Evolutionary conservation across 1,140 invertebrate genomes (phyloP), one percentile per base, ranked within the genome.

Genomic region (Galleria mellonella): DNA sequence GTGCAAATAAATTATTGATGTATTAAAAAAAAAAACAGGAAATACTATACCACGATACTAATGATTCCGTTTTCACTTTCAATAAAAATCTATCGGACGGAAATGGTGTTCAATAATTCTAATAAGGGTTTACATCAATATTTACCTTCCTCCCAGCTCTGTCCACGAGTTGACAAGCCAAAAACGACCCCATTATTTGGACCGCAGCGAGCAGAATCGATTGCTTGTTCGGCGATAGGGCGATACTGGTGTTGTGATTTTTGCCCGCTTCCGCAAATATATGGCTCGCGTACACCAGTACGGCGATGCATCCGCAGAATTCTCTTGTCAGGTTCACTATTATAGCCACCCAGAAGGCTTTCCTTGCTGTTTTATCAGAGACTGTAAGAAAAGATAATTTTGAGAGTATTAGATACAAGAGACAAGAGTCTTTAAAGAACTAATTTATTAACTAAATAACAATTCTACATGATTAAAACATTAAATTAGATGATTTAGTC

Each of bases 291-390:
- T 81, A 84, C 0, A 84, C 76, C 35, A 84, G 44, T 0, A 84
- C 69, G 0, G 76, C 77, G 9, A 84, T 84, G 49, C 81, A 84
- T n/a, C 81, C 81, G 51, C 81, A 78, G 51, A 84, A 84, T 37
- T 84, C 81, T 0, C 81, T 15, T 0, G 72, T 70, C 0, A 83
- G 47, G 37, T 82, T 82, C 37, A 83, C 75, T 44, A 79, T 75
- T 0, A 83, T 59, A 1, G 74, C 68, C 9, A 83, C 76, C 74
- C 71, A 83, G 59, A 83, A 83, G 0, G 79, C 79, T 40, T 83
- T 81, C 0, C 75, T 32, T 0, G 74, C 58, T n/a, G 69, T 81
- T 31, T 78, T 81, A 50, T 82, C 64, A n/a, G 61, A 38, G 42
- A 72, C 77, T 79, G 55, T 2, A 53, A 61, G 29, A 35, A 51